These are phyloP conservation scores for Bradynema listronoti DNA, from an alignment of 1,140 invertebrate genomes.

Conservation along the genomic window DNA sequence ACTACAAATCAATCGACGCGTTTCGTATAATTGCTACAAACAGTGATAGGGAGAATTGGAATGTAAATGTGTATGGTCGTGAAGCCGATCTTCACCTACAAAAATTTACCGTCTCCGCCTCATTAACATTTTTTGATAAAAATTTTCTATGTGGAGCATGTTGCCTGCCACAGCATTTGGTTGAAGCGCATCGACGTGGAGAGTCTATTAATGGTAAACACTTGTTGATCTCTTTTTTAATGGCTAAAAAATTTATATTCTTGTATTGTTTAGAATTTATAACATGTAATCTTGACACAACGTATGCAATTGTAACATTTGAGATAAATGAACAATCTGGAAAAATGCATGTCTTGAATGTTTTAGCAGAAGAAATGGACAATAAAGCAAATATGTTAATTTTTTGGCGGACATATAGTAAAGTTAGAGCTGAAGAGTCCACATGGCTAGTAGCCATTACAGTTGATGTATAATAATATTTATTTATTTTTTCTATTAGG, in stretches of 20 bases:
- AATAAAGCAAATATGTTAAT: conserved; percentile 36
- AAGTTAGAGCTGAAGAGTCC: conserved; percentile 5
- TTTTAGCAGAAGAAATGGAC: conserved; percentile 27
- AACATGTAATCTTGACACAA: conserved; percentile 1
- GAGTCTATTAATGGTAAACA: no score
- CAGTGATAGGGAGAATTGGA: conserved; percentile 48
- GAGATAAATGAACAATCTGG: conserved; percentile 20
- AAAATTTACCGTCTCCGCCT: conserved; percentile 35
- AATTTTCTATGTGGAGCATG: conserved; percentile 16
- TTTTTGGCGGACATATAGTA: conserved; percentile 16
- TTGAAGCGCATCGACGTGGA: not conserved
- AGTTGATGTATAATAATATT: conserved; percentile 12
- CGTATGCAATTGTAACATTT: conserved; percentile 14
- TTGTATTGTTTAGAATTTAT: no score
- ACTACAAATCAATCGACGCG: no score
- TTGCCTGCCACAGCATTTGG: not conserved
- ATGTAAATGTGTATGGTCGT: conserved; percentile 27
- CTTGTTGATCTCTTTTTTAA: no score
- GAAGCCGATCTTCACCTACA: conserved; percentile 19
- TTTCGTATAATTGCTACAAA: conserved; percentile 23
- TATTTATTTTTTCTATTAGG: conserved; percentile 8
- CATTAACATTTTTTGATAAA: conserved; percentile 30
- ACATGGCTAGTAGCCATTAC: conserved; percentile 23
- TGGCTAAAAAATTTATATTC: no score
- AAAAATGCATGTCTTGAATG: conserved; percentile 16